Base-by-base conservation (phyloP, 2,113 vertebrate species). In the Esox niger region DNA sequence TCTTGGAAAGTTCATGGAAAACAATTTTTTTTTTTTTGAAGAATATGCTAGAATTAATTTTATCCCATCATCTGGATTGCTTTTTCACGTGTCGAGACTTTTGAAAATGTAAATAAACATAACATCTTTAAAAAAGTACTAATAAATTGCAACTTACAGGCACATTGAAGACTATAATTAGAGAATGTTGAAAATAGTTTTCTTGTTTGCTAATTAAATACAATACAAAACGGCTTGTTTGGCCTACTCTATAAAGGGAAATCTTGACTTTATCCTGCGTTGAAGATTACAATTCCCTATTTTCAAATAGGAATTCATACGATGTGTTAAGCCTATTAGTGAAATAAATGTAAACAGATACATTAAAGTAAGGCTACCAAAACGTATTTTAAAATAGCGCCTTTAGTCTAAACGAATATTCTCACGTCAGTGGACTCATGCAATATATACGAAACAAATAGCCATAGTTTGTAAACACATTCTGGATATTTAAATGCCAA, bases 1-100 rank as follows among this genome's bases (percentile, higher is more conserved):
- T n/a, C n/a, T n/a, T n/a, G n/a, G n/a, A n/a, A n/a, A 32, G 38
- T 73, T 69, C 38, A 52, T 21, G 47, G 47, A 21, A 52, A 52
- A 52, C 21, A 2, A 52, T 2, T n/a, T n/a, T n/a, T n/a, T 6
- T 21, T 6, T 17, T 21, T 20, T 21, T 0, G 47, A 52, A 52
- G 6, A 52, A 23, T 52, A 21, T 6, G 6, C 11, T 38, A 11
- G 11, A 38, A 52, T 23, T 5, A n/a, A n/a, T 43, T 8, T 0
- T 52, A 52, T 52, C 21, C 38, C 15, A 17, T 43, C 38, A 17
- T 43, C 38, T 52, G n/a, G n/a, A 21, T 21, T 8, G 47, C n/a
- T 9, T 23, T 3, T 5, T 52, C 47, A 21, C 15, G 13, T 17
- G 17, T 43, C 38, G 38, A 43, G 13, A 43, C 38, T 43, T 43